A percentile compares a stretch with the other conserved stretches of the same genome.
phyloP scores from a whole-genome alignment of 2,888 invertebrate genomes.

The Hypena proboscidalis region DNA sequence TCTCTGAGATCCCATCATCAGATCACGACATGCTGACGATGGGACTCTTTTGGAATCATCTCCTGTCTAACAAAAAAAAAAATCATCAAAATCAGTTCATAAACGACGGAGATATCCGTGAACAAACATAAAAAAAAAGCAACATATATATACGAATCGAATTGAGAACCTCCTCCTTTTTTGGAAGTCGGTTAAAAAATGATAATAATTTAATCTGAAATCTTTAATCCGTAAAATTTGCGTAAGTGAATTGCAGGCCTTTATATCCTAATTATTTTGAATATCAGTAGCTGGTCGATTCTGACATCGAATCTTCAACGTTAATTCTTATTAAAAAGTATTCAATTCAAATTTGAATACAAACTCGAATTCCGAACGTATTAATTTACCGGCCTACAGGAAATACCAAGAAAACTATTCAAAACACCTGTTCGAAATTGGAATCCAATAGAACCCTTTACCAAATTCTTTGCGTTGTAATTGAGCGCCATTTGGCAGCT shows the following conservation, averaged over 20 bases:
- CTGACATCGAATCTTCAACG: slow-evolving; percentile 13
- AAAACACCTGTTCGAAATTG: slow-evolving; percentile 41
- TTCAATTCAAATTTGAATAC: slow-evolving; percentile 3
- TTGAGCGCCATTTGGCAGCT: slow-evolving; percentile 40
- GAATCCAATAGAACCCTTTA: slow-evolving; percentile 36
- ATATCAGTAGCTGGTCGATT: slow-evolving; percentile 42
- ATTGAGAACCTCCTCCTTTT: no score
- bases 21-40: no score
- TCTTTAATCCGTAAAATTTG: neutral
- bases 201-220: neutral
- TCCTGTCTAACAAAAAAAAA: no score
- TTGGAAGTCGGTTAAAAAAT: no score
- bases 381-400: slow-evolving; percentile 3
- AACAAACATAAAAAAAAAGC: no score
- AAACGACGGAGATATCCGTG: no score
- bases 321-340: neutral
- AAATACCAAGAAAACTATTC: slow-evolving; percentile 39
- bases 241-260: slow-evolving; percentile 1
- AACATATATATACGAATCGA: no score
- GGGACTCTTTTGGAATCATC: no score
- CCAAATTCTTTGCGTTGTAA: slow-evolving; percentile 37
- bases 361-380: slow-evolving; percentile 1
- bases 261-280: slow-evolving; percentile 60
- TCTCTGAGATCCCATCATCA: no score
- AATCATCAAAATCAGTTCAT: no score